Evolutionary conservation across 2,888 invertebrate genomes (phyloP).

Genomic region (Aethes cnicana): DNA sequence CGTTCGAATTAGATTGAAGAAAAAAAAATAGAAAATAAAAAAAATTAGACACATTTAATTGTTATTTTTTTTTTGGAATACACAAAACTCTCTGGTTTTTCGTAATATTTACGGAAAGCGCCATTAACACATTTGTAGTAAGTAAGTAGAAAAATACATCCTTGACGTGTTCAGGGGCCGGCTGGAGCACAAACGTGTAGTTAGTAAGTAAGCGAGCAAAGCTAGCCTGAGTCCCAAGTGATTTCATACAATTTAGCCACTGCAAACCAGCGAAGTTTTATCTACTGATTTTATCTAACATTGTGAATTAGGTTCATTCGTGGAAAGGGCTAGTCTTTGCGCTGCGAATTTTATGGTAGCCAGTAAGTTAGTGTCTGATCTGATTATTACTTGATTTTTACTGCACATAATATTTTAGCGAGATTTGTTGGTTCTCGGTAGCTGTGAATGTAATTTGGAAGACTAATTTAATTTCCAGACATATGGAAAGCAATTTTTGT

Average conservation of each 20-base stretch:
- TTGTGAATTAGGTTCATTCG: slow-evolving; percentile 17
- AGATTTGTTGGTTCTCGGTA: too few species aligned
- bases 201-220: slow-evolving; percentile 11
- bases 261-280: slow-evolving; percentile 18
- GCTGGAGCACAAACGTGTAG: slow-evolving; percentile 15
- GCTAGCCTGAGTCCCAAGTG: slow-evolving; percentile 23
- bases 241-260: slow-evolving; percentile 26
- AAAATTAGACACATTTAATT: too few species aligned
- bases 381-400: too few species aligned
- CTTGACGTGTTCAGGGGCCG: slow-evolving; percentile 4
- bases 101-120: too few species aligned
- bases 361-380: too few species aligned
- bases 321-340: slow-evolving; percentile 3
- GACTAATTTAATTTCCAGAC: slow-evolving; percentile 47
- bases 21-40: too few species aligned
- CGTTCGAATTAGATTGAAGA: background rate
- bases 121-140: too few species aligned
- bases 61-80: too few species aligned
- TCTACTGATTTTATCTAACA: slow-evolving; percentile 24
- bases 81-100: too few species aligned
- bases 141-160: too few species aligned
- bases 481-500: slow-evolving; percentile 57
- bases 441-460: background rate
- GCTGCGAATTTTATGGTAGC: slow-evolving; percentile 4
- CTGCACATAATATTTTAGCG: too few species aligned